phyloP scores from a whole-genome alignment of 2,113 vertebrate species.

The Benthochromis sp. region DNA sequence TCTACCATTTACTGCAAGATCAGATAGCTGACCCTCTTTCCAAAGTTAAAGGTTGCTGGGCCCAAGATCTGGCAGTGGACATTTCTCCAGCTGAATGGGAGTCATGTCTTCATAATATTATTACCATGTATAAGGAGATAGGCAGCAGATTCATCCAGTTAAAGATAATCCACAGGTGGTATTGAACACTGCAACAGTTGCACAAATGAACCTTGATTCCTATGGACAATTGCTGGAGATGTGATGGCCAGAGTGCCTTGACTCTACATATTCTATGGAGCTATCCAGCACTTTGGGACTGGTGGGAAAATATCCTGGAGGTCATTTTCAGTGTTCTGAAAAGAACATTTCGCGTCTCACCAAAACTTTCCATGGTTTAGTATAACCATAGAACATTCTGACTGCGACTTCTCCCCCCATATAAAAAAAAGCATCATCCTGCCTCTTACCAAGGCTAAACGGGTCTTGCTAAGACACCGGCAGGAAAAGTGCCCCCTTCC shows the following conservation, averaged over 20 bases:
- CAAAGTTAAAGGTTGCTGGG: not conserved
- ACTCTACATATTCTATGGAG: not conserved
- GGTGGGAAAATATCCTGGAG: not conserved
- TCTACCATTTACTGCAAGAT: not conserved
- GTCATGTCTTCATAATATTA: not conserved
- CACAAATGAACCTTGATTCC: not conserved
- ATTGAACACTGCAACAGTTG: not conserved
- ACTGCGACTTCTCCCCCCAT: not conserved
- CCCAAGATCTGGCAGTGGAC: not conserved
- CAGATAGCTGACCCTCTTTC: not conserved
- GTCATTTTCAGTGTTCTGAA: not conserved
- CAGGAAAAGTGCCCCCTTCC: not conserved
- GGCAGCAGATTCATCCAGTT: not conserved
- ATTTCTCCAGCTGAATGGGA: not conserved
- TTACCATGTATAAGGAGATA: not conserved
- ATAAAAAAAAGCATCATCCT: not conserved
- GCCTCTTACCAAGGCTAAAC: not conserved
- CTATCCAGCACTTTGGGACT: not conserved
- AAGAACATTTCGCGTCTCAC: not conserved
- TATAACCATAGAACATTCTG: not conserved
- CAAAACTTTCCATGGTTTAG: not conserved
- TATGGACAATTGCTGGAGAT: not conserved
- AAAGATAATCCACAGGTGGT: not conserved
- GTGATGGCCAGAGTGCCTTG: not conserved
- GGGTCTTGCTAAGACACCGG: not conserved